Percentiles rank a stretch among this genome's conserved stretches.
These are phyloP conservation scores for Piezodorus guildinii DNA, from an alignment of 1,140 invertebrate species.

Conservation along the genomic window DNA sequence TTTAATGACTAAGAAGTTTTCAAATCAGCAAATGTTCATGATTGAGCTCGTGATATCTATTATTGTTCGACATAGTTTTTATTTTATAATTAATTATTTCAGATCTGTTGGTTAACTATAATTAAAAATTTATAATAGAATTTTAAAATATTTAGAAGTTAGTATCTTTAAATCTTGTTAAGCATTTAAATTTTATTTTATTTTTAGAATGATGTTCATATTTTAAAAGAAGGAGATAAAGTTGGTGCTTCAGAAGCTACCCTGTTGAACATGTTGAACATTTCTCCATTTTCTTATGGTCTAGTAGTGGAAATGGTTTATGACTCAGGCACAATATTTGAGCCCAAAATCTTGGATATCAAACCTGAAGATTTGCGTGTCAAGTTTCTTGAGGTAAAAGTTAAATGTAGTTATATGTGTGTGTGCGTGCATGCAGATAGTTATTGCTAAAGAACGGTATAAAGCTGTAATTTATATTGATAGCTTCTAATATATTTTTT, in stretches of 20 bases:
- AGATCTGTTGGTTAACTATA: too few relatives aligned
- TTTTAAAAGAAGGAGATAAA: constrained; percentile 90
- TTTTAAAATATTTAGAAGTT: too few relatives aligned
- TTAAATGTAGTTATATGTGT: background rate
- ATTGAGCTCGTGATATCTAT: too few relatives aligned
- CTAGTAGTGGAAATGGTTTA: constrained; percentile 93
- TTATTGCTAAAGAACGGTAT: too few relatives aligned
- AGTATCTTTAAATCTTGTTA: constrained; percentile 13
- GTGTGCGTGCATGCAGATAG: background rate
- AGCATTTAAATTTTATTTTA: background rate
- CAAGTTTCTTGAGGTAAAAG: constrained; percentile 63
- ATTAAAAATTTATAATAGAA: too few relatives aligned
- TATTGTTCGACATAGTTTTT: too few relatives aligned
- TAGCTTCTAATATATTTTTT: too few relatives aligned
- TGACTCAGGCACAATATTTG: constrained; percentile 95
- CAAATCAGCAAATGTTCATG: too few relatives aligned
- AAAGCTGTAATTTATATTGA: too few relatives aligned
- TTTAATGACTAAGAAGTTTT: too few relatives aligned
- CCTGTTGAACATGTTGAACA: constrained; percentile 98
- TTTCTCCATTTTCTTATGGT: constrained; percentile 99
- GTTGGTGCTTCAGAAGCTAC: constrained; percentile 98
- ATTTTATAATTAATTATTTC: too few relatives aligned
- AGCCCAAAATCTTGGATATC: constrained; percentile 93
- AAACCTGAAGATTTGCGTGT: constrained; percentile 87
- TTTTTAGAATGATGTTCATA: constrained; percentile 82